Conservation (phyloP, 2,888 invertebrate genomes). For the Caenorhabditis afra region DNA sequence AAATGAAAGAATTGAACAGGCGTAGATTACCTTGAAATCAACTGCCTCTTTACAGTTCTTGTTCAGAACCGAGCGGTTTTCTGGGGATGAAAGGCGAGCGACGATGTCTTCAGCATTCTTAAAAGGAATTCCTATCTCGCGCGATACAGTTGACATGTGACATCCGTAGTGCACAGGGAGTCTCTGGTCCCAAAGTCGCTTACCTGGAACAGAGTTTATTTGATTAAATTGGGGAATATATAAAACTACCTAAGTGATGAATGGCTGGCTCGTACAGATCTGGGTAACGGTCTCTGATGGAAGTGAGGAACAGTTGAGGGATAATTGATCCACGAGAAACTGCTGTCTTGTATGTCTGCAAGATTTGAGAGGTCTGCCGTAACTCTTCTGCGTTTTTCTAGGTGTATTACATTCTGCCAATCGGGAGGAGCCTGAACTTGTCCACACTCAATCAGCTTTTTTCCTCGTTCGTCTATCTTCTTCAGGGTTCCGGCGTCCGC, state of each 20-base stretch:
- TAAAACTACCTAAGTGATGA: conserved; percentile 37
- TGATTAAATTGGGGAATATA: not conserved
- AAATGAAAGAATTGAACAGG: not conserved
- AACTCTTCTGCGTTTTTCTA: too few relatives aligned
- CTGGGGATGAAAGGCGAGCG: conserved; percentile 49
- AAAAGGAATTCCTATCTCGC: conserved; percentile 54
- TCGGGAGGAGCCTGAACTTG: conserved; percentile 32
- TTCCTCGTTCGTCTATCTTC: conserved; percentile 58
- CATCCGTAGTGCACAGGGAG: conserved; percentile 56
- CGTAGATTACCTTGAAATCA: conserved; percentile 32
- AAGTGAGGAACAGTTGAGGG: conserved; percentile 55
- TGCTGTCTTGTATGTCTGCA: conserved; percentile 54
- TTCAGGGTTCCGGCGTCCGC: conserved; percentile 37
- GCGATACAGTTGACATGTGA: conserved; percentile 61
- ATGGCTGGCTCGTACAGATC: conserved; percentile 52
- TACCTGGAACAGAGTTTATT: conserved; percentile 25
- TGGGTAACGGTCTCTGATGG: conserved; percentile 50
- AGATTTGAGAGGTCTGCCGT: too few relatives aligned
- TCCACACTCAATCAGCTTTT: conserved; percentile 34
- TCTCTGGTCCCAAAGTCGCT: conserved; percentile 48
- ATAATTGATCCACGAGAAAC: conserved; percentile 47
- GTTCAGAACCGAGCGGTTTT: conserved; percentile 44
- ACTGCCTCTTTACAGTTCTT: conserved; percentile 54
- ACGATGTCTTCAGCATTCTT: conserved; percentile 57
- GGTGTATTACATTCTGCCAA: conserved; percentile 36